These are phyloP conservation scores for Sebastes steindachneri DNA, from an alignment of 2,797 vertebrate species.

Conservation along the genomic window DNA sequence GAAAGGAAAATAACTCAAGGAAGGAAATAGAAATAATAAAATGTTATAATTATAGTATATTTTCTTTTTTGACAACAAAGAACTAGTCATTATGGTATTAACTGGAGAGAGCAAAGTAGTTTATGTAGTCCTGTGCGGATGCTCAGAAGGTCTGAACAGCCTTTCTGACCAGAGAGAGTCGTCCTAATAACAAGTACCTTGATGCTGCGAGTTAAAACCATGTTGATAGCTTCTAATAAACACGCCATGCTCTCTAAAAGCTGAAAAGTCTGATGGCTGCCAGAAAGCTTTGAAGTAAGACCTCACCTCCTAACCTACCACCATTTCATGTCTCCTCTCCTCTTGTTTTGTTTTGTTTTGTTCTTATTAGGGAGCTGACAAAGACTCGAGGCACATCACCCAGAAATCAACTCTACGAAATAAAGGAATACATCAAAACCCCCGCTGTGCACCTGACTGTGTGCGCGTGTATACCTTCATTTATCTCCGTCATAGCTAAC, in stretches of 20 bases:
- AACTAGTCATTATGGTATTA: too few relatives aligned
- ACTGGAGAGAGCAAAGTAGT: background rate
- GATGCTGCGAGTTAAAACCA: conserved; percentile 38
- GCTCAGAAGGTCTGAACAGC: conserved; percentile 4
- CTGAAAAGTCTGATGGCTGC: conserved; percentile 42
- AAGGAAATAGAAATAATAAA: background rate
- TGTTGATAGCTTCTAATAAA: conserved; percentile 50
- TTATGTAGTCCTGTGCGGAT: background rate
- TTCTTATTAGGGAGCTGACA: conserved; percentile 57
- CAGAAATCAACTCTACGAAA: conserved; percentile 5
- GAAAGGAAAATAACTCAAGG: background rate
- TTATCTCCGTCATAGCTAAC: conserved; percentile 20
- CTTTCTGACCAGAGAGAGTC: conserved; percentile 25
- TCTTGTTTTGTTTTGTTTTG: conserved; percentile 53
- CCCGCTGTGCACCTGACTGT: background rate
- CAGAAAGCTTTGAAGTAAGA: conserved; percentile 67
- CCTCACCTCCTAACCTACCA: conserved; percentile 48
- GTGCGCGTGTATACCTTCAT: background rate
- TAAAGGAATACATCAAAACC: conserved; percentile 34
- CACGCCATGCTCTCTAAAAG: conserved; percentile 39
- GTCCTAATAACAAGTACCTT: background rate
- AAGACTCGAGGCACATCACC: conserved; percentile 43
- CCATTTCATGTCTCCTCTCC: conserved; percentile 26
- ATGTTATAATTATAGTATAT: background rate
- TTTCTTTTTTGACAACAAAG: too few relatives aligned